These are phyloP conservation scores for Lomographa bimaculata DNA, from an alignment of 2,888 invertebrate species.

Conservation along the genomic window DNA sequence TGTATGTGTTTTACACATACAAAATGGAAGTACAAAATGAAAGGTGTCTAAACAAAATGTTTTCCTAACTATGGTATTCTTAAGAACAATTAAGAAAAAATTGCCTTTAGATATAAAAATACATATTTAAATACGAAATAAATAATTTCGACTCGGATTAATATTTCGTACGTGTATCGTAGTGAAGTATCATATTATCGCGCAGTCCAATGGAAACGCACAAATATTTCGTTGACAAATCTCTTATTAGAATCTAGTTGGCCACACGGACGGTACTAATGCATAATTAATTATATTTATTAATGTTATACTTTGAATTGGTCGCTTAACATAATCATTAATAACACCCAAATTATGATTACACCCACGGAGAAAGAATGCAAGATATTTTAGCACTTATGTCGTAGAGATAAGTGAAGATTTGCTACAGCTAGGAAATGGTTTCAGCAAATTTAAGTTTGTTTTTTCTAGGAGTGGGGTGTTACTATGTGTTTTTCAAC, in stretches of 20 bases:
- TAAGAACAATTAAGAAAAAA: too few species aligned
- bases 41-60: too few species aligned
- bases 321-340: conserved; percentile 48
- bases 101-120: too few species aligned
- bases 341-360: conserved; percentile 20
- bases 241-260: conserved; percentile 61
- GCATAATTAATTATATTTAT: conserved; percentile 67
- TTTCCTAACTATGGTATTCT: too few species aligned
- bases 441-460: conserved; percentile 2
- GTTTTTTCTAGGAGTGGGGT: conserved; percentile 5
- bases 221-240: conserved; percentile 67
- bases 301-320: conserved; percentile 59
- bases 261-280: conserved; percentile 68
- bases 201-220: conserved; percentile 46
- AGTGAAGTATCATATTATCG: too few species aligned
- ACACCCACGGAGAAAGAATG: conserved; percentile 6
- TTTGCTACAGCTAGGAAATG: background rate
- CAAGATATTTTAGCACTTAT: conserved; percentile 12
- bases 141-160: too few species aligned
- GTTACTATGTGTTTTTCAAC: conserved; percentile 19
- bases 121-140: too few species aligned
- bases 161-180: too few species aligned
- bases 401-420: conserved; percentile 5
- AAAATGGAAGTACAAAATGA: too few species aligned
- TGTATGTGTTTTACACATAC: too few species aligned